A percentile compares a stretch with the other conserved stretches of the same genome.
phyloP scores from a whole-genome alignment of 1,140 invertebrate genomes.

The Diachasma alloeum region DNA sequence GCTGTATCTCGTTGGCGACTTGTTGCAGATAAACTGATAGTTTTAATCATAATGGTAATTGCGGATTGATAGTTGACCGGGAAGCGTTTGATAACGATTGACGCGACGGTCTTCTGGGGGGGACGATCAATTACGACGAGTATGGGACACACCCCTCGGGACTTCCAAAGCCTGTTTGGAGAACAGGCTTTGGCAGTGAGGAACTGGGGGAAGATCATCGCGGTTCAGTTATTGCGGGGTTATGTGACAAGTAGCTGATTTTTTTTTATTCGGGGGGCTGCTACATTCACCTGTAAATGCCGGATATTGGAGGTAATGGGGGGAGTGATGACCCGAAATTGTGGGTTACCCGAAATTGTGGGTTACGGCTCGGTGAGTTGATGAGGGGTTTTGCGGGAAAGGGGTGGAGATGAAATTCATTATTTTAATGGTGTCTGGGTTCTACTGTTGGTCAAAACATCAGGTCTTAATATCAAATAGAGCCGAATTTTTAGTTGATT shows the following conservation, averaged over 20 bases:
- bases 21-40: background rate
- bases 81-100: constrained; percentile 1
- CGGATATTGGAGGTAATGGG: background rate
- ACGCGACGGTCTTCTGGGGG: background rate
- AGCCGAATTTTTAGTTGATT: too few relatives aligned
- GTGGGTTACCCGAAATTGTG: background rate
- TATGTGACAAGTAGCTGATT: background rate
- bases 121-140: constrained; percentile 4
- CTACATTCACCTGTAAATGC: background rate
- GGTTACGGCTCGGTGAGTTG: background rate
- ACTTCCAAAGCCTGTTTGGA: too few relatives aligned
- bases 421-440: too few relatives aligned
- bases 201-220: background rate
- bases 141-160: background rate
- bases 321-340: background rate
- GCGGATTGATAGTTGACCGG: background rate
- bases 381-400: background rate
- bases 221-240: background rate
- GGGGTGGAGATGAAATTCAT: background rate
- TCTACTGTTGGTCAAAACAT: too few relatives aligned
- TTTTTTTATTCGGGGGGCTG: background rate
- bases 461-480: too few relatives aligned
- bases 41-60: background rate
- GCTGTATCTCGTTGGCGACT: background rate
- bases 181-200: background rate